phyloP scores from a whole-genome alignment of 2,888 invertebrate genomes.

The Torymus tubicola region DNA sequence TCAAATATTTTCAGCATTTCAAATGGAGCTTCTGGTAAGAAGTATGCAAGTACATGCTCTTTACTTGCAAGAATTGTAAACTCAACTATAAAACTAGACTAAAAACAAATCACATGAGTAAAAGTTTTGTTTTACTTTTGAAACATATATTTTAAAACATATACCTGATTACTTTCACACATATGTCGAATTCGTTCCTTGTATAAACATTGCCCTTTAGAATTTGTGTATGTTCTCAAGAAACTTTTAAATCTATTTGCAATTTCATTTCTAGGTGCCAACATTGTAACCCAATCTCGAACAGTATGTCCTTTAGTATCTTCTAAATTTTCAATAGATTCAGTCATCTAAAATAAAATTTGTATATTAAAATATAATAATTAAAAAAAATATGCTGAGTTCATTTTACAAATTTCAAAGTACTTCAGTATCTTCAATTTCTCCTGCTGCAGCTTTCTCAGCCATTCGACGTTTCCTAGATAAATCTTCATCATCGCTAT shows the following conservation, averaged over 20 bases:
- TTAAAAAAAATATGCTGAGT: not conserved
- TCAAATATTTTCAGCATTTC: constrained; percentile 98
- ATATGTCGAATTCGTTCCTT: constrained; percentile 95
- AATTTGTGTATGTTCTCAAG: constrained; percentile 91
- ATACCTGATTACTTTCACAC: constrained; percentile 91
- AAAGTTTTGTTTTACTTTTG: constrained; percentile 11
- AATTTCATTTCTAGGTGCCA: constrained; percentile 97
- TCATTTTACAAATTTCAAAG: not conserved
- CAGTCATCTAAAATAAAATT: constrained; percentile 81
- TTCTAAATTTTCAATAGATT: constrained; percentile 98
- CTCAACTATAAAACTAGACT: constrained; percentile 92
- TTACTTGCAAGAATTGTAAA: constrained; percentile 93
- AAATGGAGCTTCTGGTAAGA: constrained; percentile 97
- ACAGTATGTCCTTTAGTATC: constrained; percentile 97
- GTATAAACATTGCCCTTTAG: constrained; percentile 91
- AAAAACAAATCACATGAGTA: constrained; percentile 57
- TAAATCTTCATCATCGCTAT: constrained; percentile 88
- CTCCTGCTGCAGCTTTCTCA: constrained; percentile 91
- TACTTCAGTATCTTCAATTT: constrained; percentile 85
- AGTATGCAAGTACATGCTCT: constrained; percentile 96
- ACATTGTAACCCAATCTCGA: constrained; percentile 97
- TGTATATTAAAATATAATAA: constrained; percentile 3
- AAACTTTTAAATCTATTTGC: constrained; percentile 95
- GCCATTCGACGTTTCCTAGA: constrained; percentile 86
- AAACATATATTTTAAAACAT: constrained; percentile 2